Evolutionary conservation across 2,888 invertebrate species (phyloP).

Genomic region (Ochlodes sylvanus): DNA sequence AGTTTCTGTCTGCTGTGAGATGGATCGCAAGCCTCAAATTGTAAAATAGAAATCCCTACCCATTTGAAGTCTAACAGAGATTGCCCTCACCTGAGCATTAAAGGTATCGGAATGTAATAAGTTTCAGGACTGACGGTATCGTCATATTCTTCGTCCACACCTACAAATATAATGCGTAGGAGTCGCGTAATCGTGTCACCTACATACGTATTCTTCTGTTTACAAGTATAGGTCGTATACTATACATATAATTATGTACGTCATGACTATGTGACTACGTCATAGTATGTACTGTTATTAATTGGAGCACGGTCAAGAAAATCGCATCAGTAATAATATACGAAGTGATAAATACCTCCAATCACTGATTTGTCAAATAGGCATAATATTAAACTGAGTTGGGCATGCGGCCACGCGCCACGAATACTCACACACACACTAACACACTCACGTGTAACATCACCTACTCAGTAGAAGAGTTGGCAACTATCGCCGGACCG

Average conservation of each 20-base stretch:
- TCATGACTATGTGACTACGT: neutral
- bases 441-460: constrained; percentile 16
- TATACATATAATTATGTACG: neutral
- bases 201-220: neutral
- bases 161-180: neutral
- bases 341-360: constrained; percentile 35
- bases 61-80: no score
- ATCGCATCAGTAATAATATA: constrained; percentile 20
- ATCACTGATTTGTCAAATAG: constrained; percentile 44
- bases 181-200: neutral
- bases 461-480: constrained; percentile 59
- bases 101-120: no score
- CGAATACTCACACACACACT: constrained; percentile 58
- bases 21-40: no score
- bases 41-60: no score
- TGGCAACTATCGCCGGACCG: constrained; percentile 73
- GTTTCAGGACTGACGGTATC: neutral
- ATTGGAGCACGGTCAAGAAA: constrained; percentile 18
- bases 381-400: constrained; percentile 49
- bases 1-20: no score
- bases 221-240: neutral
- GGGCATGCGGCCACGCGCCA: constrained; percentile 68
- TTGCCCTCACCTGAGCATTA: no score
- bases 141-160: neutral
- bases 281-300: neutral